phyloP scores from a whole-genome alignment of 2,113 vertebrate species.

The Cichladusa arquata region DNA sequence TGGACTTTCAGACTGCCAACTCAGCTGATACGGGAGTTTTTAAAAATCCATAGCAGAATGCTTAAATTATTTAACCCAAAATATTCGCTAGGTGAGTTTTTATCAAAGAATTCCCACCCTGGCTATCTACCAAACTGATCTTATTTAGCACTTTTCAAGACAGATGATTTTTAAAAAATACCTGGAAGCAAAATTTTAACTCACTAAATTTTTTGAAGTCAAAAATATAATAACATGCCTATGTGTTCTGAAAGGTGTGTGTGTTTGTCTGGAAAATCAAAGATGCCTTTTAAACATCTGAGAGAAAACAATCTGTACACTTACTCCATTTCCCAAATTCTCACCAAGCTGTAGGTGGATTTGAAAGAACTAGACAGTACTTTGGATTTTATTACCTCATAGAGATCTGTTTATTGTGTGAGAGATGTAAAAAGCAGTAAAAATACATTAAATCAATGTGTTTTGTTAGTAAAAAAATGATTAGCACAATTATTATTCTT shows the following conservation, averaged over 20 bases:
- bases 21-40: not conserved
- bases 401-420: not conserved
- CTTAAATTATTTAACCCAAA: not conserved
- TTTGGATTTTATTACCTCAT: not conserved
- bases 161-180: not conserved
- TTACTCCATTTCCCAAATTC: not conserved
- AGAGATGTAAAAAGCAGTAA: not conserved
- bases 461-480: not conserved
- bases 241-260: not conserved
- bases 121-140: not conserved
- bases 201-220: not conserved
- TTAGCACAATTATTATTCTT: not conserved
- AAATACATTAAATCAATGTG: not conserved
- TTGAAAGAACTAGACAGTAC: not conserved
- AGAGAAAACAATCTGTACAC: not conserved
- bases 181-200: not conserved
- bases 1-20: not conserved
- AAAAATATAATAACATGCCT: not conserved
- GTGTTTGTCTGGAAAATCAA: not conserved
- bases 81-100: not conserved
- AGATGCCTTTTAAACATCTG: not conserved
- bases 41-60: not conserved
- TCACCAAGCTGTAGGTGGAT: not conserved
- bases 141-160: not conserved
- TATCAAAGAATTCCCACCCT: not conserved